Base-by-base conservation (phyloP, 2,888 invertebrate species). In the Drosophila melanosoma region DNA sequence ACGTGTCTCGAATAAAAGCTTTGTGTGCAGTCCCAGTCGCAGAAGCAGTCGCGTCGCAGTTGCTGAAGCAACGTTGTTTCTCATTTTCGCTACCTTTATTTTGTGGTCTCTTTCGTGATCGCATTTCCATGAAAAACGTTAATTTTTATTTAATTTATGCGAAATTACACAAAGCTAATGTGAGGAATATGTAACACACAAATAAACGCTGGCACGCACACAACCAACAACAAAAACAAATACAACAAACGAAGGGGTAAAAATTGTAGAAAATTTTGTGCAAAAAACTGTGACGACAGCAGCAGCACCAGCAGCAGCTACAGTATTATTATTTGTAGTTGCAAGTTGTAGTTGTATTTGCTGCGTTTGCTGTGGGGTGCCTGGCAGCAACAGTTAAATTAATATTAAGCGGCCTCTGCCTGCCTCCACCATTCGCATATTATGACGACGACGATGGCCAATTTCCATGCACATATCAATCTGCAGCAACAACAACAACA, bases 201-300 rank as follows among this genome's bases (percentile, higher is more conserved):
- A 76, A 66, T 81, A 77, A 81, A 81, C 54, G 65, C 64, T 69
- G 49, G 61, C 77, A 76, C 79, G 73, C 76, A 76, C 52, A 76
- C 72, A 51, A 49, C 3, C 69, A 65, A 38, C 62, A 53, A 49
- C 56, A 54, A 65, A 48, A 53, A 54, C 59, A 45, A 29, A 17
- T 15, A 48, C 52, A 51, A 51, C 42, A 45, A 67, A 72, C 51
- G 52, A 69, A 72, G 67, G 79, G 64, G 63, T 71, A 64, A 62
- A 76, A 74, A 68, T 56, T 45, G 74, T 69, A 65, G 66, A 79
- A 82, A 82, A 76, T 80, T 15, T 89, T 85, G 89, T 85, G 85
- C 85, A 90, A 89, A 87, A 90, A 87, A 80, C 68, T 87, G 90
- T 89, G 87, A 89, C 89, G 90, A 85, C 75, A 77, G 73, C 69